Evolutionary conservation across 2,888 invertebrate genomes (phyloP).

Genomic region (Hirtodrosophila confusa): DNA sequence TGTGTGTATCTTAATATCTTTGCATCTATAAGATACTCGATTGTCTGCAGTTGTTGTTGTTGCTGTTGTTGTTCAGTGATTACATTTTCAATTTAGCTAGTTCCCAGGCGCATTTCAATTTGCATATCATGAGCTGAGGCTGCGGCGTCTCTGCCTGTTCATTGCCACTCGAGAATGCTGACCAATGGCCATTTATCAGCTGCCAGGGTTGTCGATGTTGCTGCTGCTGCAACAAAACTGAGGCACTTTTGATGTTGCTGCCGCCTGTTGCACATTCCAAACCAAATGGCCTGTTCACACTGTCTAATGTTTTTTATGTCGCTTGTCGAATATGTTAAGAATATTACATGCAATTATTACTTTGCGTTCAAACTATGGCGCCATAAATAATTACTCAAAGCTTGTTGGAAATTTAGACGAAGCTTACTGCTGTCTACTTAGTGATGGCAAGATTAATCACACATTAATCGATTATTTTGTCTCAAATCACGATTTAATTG

Average conservation of each 20-base stretch:
- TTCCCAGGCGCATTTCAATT: slow-evolving; percentile 64
- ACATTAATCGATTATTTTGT: too few relatives aligned
- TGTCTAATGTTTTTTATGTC: too few relatives aligned
- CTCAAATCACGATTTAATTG: too few relatives aligned
- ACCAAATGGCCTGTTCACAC: too few relatives aligned
- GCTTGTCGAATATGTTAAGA: too few relatives aligned
- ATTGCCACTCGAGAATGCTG: slow-evolving; percentile 23
- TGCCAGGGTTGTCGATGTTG: slow-evolving; percentile 5
- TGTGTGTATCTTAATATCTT: slow-evolving; percentile 32
- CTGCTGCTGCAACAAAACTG: slow-evolving; percentile 25
- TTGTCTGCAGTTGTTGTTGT: slow-evolving; percentile 37
- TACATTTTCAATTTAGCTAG: slow-evolving; percentile 65
- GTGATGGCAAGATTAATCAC: too few relatives aligned
- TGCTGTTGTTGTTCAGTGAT: slow-evolving; percentile 45
- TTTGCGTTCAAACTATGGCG: too few relatives aligned
- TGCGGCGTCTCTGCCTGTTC: slow-evolving; percentile 2
- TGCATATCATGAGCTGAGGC: slow-evolving; percentile 46
- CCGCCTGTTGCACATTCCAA: slow-evolving; percentile 1
- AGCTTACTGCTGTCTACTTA: too few relatives aligned
- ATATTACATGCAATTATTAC: too few relatives aligned
- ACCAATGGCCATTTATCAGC: slow-evolving; percentile 48
- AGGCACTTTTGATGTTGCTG: slow-evolving; percentile 25
- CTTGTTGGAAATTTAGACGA: too few relatives aligned
- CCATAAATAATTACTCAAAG: too few relatives aligned
- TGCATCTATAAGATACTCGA: slow-evolving; percentile 53